Percentiles rank a stretch among this genome's conserved stretches.
Conservation (phyloP, 2,888 invertebrate genomes). For the Cephus pygmeus region DNA sequence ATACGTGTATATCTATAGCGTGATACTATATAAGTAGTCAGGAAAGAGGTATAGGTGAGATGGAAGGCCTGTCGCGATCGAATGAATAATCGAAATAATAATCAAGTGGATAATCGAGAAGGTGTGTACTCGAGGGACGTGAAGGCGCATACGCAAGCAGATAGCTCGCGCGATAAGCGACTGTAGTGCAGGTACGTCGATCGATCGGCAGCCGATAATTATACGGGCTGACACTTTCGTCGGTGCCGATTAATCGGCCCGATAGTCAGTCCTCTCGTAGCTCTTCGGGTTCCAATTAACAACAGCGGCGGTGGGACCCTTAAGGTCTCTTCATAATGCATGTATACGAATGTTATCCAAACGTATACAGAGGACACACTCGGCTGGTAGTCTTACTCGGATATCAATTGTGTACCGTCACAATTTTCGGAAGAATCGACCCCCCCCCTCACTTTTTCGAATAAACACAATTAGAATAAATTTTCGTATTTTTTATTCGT, state of each 20-base stretch:
- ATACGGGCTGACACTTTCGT: conserved; percentile 5
- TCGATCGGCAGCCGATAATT: conserved; percentile 8
- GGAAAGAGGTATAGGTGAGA: neutral
- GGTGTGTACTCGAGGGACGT: conserved; percentile 4
- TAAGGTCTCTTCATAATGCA: neutral
- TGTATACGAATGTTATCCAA: neutral
- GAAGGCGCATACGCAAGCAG: conserved; percentile 1
- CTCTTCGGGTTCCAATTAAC: neutral
- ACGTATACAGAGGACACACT: neutral
- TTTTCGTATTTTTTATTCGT: neutral
- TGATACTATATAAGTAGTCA: conserved; percentile 17
- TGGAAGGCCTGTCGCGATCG: neutral
- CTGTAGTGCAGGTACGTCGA: neutral
- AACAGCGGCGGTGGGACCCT: neutral
- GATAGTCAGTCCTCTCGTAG: conserved; percentile 4
- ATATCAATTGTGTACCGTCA: neutral
- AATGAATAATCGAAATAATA: conserved; percentile 9
- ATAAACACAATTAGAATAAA: neutral
- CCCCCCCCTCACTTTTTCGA: neutral
- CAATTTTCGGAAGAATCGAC: neutral
- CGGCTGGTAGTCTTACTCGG: neutral
- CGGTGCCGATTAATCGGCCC: conserved; percentile 4
- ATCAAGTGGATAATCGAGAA: conserved; percentile 5
- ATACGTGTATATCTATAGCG: conserved; percentile 13
- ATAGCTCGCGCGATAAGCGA: neutral